Evolutionary conservation across 1,140 invertebrate genomes (phyloP), one percentile per base, ranked within the genome.

Genomic region (Caenorhabditis remanei): DNA sequence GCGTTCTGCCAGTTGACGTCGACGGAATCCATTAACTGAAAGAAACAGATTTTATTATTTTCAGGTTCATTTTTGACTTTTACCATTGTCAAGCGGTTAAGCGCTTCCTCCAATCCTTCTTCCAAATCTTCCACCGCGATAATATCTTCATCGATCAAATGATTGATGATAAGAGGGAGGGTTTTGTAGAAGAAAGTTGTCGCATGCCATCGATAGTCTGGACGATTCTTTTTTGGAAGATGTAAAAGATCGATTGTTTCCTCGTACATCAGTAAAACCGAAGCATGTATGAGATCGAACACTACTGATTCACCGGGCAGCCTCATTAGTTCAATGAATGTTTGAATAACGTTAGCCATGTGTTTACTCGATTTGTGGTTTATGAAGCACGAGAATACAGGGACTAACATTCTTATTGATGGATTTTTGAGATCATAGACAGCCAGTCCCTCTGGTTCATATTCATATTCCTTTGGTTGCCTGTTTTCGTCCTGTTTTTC

Each of bases 181-280:
- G 50, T 79, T 53, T 50, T 79, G 21, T 79, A 79, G 71, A 79
- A 79, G 40, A 79, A 79, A 24, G 71, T 79, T 2, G 71, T 79
- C 3, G 71, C 50, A 9, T 79, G 71, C 71, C 71, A 79, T 24
- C 71, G 71, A 43, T 53, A 79, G 21, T 79, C 71, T 4, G 24
- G 4, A 3, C 43, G 71, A 50, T 50, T 19, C 13, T 79, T 46
- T 32, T 79, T 79, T 9, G 71, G 46, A 32, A 79, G 40, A 41
- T 79, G 71, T 11, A 79, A n/a, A 5, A 79, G 24, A 11, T 79
- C 46, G 9, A 50, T 79, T 13, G 71, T 53, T 14, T 79, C 71
- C 53, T 79, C 71, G 14, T 46, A 79, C 41, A 53, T 79, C 46
- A 79, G 14, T 32, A 79, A 8, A 50, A 79, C 14, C 0, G 71